Evolutionary conservation across 2,888 invertebrate genomes (phyloP).

Genomic region (Ischnura elegans): DNA sequence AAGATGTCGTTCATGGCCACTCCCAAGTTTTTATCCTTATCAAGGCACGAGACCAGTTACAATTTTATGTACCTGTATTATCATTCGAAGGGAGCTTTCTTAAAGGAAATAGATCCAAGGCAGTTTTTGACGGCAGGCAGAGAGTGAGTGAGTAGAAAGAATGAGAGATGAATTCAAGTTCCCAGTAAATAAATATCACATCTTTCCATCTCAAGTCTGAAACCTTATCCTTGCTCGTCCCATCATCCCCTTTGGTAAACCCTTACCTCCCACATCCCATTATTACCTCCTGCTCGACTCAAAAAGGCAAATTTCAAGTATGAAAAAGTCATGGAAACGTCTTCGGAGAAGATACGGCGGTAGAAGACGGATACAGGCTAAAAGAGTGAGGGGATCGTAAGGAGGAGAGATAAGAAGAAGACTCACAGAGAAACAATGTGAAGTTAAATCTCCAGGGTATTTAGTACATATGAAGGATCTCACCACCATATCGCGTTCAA

Average conservation of each 20-base stretch:
- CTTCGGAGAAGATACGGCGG: background rate
- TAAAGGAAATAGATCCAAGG: background rate
- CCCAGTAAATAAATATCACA: background rate
- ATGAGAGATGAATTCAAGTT: background rate
- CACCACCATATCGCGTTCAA: too few species aligned
- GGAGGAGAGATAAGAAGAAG: too few species aligned
- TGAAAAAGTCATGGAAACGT: background rate
- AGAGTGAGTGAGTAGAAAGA: too few species aligned
- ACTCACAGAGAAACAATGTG: too few species aligned
- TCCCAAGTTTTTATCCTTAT: background rate
- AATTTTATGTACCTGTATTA: background rate
- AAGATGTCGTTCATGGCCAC: background rate
- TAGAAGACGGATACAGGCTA: background rate
- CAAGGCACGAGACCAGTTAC: background rate
- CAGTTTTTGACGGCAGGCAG: background rate
- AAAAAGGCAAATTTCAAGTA: background rate
- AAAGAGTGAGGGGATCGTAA: background rate
- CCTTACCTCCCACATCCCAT: constrained; percentile 9
- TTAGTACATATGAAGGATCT: too few species aligned
- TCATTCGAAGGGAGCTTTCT: background rate
- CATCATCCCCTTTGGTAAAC: background rate
- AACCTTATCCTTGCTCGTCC: background rate
- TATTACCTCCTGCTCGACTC: background rate
- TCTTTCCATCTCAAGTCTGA: background rate
- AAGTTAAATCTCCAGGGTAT: too few species aligned